Conservation (phyloP, 2,888 invertebrate species). For the Flabesymbios commensalis region DNA sequence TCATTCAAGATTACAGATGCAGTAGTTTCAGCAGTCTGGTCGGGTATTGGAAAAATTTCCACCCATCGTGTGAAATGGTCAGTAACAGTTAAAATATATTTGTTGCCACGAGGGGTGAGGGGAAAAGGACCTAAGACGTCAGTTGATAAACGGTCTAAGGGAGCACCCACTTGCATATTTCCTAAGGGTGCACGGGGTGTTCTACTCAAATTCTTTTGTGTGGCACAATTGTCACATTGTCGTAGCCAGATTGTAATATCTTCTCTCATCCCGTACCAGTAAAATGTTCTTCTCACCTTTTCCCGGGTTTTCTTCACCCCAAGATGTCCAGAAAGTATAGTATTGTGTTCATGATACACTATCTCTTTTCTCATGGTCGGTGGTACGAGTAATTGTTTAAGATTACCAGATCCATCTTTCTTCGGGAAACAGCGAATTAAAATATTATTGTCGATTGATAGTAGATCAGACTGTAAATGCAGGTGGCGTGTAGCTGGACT, state of each 20-base stretch:
- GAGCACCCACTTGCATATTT: slow-evolving; percentile 20
- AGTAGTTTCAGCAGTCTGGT: slow-evolving; percentile 27
- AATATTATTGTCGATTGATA: slow-evolving; percentile 12
- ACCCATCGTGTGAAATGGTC: slow-evolving; percentile 33
- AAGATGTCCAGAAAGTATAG: slow-evolving; percentile 19
- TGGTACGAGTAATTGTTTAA: slow-evolving; percentile 16
- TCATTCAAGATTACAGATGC: slow-evolving; percentile 29
- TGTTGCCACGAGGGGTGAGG: slow-evolving; percentile 24
- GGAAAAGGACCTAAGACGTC: slow-evolving; percentile 34
- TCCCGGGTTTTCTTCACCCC: slow-evolving; percentile 24
- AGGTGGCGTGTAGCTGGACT: slow-evolving; percentile 9
- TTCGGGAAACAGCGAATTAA: slow-evolving; percentile 10
- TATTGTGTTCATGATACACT: slow-evolving; percentile 15
- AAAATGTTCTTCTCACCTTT: slow-evolving; percentile 12
- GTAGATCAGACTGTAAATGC: slow-evolving; percentile 3
- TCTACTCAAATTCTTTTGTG: slow-evolving; percentile 14
- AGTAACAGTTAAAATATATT: slow-evolving; percentile 29
- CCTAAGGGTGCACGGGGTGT: slow-evolving; percentile 20
- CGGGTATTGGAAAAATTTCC: slow-evolving; percentile 24
- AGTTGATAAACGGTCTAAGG: slow-evolving; percentile 23
- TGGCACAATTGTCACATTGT: slow-evolving; percentile 24
- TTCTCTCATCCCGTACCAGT: slow-evolving; percentile 23
- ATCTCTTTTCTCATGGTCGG: slow-evolving; percentile 8
- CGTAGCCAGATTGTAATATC: slow-evolving; percentile 18
- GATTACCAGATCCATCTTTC: slow-evolving; percentile 1